Conservation (phyloP, 2,888 invertebrate genomes). For the Dichetophora obliterata region DNA sequence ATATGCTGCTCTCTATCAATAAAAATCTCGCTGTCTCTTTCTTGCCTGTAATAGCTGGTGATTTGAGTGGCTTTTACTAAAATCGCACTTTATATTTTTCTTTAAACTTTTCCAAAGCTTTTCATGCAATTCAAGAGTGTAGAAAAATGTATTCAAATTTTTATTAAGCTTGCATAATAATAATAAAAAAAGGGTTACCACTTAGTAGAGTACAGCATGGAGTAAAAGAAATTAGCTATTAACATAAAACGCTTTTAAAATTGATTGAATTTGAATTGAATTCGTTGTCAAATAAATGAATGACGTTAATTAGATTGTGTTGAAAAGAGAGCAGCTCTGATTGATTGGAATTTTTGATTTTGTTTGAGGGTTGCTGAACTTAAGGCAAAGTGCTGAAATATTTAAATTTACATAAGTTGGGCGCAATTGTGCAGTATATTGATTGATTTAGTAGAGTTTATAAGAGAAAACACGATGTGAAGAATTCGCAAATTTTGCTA, state of each 20-base stretch:
- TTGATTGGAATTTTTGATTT: conserved; percentile 26
- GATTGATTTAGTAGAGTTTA: background rate
- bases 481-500: background rate
- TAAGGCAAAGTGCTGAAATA: background rate
- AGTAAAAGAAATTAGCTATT: background rate
- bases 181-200: background rate
- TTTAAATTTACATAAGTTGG: conserved; percentile 29
- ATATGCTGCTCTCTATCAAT: too few species aligned
- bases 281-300: conserved; percentile 1
- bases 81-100: background rate
- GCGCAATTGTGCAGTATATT: background rate
- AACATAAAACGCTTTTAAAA: conserved; percentile 33
- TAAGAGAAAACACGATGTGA: background rate
- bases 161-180: background rate
- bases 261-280: conserved; percentile 20
- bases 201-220: background rate
- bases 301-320: conserved; percentile 10
- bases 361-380: background rate
- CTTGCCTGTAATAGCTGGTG: too few species aligned
- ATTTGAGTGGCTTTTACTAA: background rate
- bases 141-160: background rate
- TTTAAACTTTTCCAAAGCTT: background rate
- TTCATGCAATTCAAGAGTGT: background rate
- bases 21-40: too few species aligned
- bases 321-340: conserved; percentile 10